These are phyloP conservation scores for Onychostoma macrolepis DNA, from an alignment of 2,113 vertebrate species.

Conservation along the genomic window DNA sequence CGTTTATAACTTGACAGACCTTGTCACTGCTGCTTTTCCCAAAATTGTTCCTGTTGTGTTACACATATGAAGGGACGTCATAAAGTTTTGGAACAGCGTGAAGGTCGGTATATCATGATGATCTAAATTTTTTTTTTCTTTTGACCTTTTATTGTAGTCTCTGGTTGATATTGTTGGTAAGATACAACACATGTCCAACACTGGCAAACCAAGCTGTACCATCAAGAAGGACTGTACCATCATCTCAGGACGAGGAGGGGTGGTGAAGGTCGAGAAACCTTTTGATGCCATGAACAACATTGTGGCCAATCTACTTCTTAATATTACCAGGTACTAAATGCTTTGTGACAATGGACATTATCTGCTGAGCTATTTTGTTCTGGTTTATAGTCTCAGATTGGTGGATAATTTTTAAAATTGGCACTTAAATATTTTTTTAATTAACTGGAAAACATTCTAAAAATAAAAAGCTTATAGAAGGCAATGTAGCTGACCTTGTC, in stretches of 20 bases:
- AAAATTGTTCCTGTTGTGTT: neutral
- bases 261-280: constrained; percentile 80
- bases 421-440: neutral
- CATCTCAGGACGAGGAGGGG: constrained; percentile 77
- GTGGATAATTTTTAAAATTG: neutral
- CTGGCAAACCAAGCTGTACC: constrained; percentile 74
- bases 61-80: no score
- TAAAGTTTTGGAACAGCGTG: neutral
- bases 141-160: constrained; percentile 78
- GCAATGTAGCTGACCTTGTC: neutral
- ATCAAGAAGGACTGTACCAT: constrained; percentile 82
- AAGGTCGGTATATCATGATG: neutral
- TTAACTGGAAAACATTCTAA: neutral
- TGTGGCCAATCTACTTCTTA: constrained; percentile 92
- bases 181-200: constrained; percentile 81
- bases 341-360: neutral
- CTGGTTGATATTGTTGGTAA: constrained; percentile 93
- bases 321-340: constrained; percentile 85
- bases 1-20: neutral
- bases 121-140: neutral
- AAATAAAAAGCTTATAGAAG: neutral
- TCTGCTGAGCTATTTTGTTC: neutral
- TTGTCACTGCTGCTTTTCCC: neutral
- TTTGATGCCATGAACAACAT: constrained; percentile 98
- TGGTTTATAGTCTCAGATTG: neutral